Evolutionary conservation across 64 coral and sea anemone genomes (phyloP), one percentile per base, ranked within the genome.

Genomic region (Stichodactyla mertensii): DNA sequence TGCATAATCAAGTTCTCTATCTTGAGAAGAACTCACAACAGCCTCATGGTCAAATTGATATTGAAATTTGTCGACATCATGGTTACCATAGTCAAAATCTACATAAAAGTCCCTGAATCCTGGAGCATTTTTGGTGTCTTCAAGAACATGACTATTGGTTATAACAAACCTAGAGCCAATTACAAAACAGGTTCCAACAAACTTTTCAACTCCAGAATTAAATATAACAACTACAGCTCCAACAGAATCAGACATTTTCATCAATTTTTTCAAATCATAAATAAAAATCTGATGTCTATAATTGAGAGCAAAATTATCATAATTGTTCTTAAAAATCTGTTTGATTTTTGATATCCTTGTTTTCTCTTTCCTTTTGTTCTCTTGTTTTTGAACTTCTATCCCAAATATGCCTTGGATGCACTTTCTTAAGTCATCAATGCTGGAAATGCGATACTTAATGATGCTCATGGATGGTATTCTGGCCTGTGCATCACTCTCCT

Each of bases 1-100:
- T 80, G 78, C 78, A 80, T 80, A 80, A 55, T 80, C 78, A 22
- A 80, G 52, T 80, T 55, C 36, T 52, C 28, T 19, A 80, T 55
- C 26, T 52, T 52, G 4, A 52, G 78, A 28, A 80, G 78, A 52
- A 80, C 78, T 80, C 16, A 15, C 78, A 80, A 53, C 52, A 80
- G 52, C 14, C 1, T 18, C 10, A 20, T 71, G 22, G 26, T 7
- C 1, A 71, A 71, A 71, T 1, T 22, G 28, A 15, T 52, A 80
- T 53, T 52, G 28, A 1, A 1, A 0, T 31, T 31, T 31, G 28
- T 31, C 54, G 16, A 19, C 13, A 15, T 51, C 78, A 80, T 6
- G 5, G 20, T 22, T 12, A 5, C 45, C 52, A 22, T 19, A 54
- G 36, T 80, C 52, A 80, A 80, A 80, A 52, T 80, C 78, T 18